A percentile compares a stretch with the other conserved stretches of the same genome.
Conservation (phyloP, 2,888 invertebrate genomes). For the Lasioglossum marginatum region DNA sequence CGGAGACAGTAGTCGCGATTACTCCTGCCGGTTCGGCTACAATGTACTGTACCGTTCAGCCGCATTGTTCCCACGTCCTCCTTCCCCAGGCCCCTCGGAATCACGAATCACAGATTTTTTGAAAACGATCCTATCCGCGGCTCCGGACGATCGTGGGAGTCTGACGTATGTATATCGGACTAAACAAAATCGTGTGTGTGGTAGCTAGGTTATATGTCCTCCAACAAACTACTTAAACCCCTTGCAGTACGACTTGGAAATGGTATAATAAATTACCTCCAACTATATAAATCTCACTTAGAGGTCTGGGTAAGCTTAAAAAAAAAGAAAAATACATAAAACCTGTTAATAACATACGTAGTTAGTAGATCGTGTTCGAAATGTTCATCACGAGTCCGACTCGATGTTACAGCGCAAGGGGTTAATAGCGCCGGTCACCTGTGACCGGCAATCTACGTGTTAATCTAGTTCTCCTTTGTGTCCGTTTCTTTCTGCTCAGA, state of each 20-base stretch:
- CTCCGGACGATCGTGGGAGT: not conserved
- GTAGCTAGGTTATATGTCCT: not conserved
- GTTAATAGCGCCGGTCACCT: not conserved
- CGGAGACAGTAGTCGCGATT: constrained; percentile 46
- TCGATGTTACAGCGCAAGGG: not conserved
- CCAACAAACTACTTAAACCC: not conserved
- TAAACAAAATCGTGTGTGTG: not conserved
- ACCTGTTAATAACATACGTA: not conserved
- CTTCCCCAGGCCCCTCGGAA: not conserved
- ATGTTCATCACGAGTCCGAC: not conserved
- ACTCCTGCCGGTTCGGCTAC: constrained; percentile 22
- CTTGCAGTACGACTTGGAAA: no score
- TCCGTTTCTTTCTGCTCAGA: not conserved
- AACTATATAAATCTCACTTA: no score
- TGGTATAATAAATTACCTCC: no score
- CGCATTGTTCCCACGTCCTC: constrained; percentile 13
- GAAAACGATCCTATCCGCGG: not conserved
- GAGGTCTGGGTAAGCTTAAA: no score
- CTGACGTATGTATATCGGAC: not conserved
- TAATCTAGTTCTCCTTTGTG: not conserved
- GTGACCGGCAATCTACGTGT: not conserved
- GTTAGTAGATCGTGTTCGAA: not conserved
- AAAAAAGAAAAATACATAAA: not conserved
- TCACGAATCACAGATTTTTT: not conserved
- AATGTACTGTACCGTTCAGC: constrained; percentile 34